Base-by-base conservation (phyloP, 2,797 vertebrate genomes). In the Cercopithecus hamlyni region DNA sequence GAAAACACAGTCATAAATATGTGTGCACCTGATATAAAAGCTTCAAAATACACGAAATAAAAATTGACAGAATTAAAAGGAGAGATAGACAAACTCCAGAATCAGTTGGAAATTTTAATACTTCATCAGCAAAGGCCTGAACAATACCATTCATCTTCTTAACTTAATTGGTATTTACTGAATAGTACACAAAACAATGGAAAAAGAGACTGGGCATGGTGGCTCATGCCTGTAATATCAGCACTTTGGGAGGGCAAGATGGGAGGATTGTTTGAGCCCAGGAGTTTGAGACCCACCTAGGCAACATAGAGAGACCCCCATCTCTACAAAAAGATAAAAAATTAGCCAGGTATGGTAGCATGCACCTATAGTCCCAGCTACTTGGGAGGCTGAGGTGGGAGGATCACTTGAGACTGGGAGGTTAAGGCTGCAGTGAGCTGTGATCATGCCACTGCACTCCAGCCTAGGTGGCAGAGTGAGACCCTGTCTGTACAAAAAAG, bases 11-110 rank as follows among this genome's bases (percentile, higher is more conserved):
- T 52, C 2, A 50, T 20, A 93, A 93, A 27, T 81, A 10, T 52
- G 4, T 39, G 12, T 64, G 17, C 48, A 41, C 11, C 70, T 82
- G 70, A 67, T 27, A 33, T 30, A 93, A 83, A 20, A 93, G 43
- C 14, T 92, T 95, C 64, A 85, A 93, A 91, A 85, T 85, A 52
- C 6, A 50, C 10, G 1, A 76, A 80, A 81, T 7, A 26, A 61
- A 90, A 79, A n/a, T 17, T 77, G 33, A 61, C 43, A 90, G 57
- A 90, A 90, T 67, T 77, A 80, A 80, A 96, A 83, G 48, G 52
- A 39, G 17, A 81, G 64, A 72, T 22, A 50, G 73, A 64, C 57
- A 90, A 58, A 92, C 90, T 93, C 67, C 27, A 67, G 2, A 92
- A 45, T 22, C 17, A 67, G 33, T 27, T 76, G 20, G 20, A 92